These are phyloP conservation scores for Magallana nippona DNA, from an alignment of 2,888 invertebrate species.

Conservation along the genomic window DNA sequence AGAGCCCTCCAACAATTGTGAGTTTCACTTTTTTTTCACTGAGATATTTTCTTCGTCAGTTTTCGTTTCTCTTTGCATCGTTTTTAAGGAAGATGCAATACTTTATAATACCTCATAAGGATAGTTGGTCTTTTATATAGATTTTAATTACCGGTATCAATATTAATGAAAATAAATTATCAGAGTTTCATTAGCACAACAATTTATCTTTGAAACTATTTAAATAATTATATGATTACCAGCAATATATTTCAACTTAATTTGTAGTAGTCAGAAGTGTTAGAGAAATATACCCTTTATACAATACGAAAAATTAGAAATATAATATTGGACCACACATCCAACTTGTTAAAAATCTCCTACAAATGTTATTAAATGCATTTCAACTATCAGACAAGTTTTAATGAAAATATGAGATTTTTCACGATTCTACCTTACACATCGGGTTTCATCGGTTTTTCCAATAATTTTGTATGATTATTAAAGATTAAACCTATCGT, in stretches of 20 bases:
- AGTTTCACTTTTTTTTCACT: neutral
- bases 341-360: neutral
- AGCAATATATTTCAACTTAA: no score
- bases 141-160: no score
- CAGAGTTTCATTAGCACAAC: no score
- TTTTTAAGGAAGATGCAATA: neutral
- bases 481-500: neutral
- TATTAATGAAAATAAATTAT: no score
- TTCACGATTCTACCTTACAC: neutral
- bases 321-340: neutral
- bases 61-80: neutral
- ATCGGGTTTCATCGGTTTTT: neutral
- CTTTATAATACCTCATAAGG: neutral
- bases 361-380: no score
- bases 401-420: constrained; percentile 3
- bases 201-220: no score
- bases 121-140: no score
- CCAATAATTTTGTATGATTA: neutral
- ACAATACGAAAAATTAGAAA: no score
- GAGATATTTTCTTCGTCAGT: neutral
- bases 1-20: neutral
- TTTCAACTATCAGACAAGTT: neutral
- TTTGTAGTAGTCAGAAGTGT: no score
- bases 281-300: no score
- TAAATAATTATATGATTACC: no score